Evolutionary conservation across 1,140 invertebrate genomes (phyloP).

Genomic region (Linepithema humile): DNA sequence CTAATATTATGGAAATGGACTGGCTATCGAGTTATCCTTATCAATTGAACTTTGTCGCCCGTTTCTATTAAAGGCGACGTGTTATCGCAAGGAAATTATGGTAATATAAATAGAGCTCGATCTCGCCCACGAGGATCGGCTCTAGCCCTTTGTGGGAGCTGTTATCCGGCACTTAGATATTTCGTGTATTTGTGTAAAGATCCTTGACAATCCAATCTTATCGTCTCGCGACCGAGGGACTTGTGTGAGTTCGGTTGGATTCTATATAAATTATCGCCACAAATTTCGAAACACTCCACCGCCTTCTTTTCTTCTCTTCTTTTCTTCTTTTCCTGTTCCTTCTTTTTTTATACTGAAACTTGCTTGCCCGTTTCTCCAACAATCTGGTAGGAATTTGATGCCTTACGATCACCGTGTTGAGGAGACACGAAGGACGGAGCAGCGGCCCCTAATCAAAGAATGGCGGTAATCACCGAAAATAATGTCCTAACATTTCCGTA

Average conservation of each 20-base stretch:
- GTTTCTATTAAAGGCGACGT: not conserved
- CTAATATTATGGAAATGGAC: conserved; percentile 9
- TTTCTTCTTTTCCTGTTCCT: conserved; percentile 19
- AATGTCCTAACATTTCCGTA: conserved; percentile 73
- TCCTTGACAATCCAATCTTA: conserved; percentile 75
- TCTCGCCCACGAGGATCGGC: conserved; percentile 28
- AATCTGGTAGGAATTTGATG: conserved; percentile 59
- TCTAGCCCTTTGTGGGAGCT: conserved; percentile 63
- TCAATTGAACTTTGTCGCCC: not conserved
- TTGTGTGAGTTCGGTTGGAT: conserved; percentile 30
- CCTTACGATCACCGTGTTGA: conserved; percentile 34
- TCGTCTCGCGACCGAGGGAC: conserved; percentile 71
- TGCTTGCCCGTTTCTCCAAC: conserved; percentile 38
- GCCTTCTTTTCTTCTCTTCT: conserved; percentile 7
- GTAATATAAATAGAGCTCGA: conserved; percentile 57
- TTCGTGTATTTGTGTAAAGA: conserved; percentile 60
- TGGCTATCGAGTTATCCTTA: conserved; percentile 12
- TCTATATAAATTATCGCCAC: conserved; percentile 74
- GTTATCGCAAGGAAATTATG: conserved; percentile 44
- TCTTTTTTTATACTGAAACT: conserved; percentile 54
- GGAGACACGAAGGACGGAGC: not conserved
- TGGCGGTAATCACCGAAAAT: conserved; percentile 77
- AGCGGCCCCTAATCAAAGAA: conserved; percentile 74
- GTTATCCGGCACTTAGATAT: conserved; percentile 68
- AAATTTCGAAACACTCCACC: conserved; percentile 70